A percentile compares a stretch with the other conserved stretches of the same genome.
phyloP scores from a whole-genome alignment of 2,113 vertebrate genomes.

The Psittacula cyanocephala region DNA sequence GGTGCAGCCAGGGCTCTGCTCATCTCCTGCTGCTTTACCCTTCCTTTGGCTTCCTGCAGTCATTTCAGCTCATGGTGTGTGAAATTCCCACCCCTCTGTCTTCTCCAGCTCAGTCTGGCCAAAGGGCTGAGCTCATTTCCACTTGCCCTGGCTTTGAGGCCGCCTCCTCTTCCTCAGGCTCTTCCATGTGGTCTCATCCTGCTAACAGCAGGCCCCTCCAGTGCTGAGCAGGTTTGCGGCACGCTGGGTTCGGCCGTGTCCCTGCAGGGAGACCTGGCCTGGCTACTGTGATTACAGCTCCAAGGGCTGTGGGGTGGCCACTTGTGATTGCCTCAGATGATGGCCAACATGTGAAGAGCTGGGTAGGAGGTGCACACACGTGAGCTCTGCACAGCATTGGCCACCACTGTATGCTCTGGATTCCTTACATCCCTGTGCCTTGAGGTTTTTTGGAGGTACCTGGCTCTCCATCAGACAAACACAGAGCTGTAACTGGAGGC shows the following conservation, averaged over 20 bases:
- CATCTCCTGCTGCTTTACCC: neutral
- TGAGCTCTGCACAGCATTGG: neutral
- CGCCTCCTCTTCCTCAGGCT: neutral
- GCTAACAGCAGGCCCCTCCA: neutral
- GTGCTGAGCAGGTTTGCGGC: neutral
- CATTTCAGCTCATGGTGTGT: neutral
- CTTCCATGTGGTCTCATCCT: neutral
- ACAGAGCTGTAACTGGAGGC: neutral
- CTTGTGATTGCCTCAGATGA: neutral
- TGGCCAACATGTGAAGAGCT: neutral
- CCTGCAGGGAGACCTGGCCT: neutral
- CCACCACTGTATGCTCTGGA: neutral
- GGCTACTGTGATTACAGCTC: neutral
- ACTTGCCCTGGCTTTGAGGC: neutral
- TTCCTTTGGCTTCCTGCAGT: neutral
- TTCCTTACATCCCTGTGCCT: neutral
- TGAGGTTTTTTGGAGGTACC: neutral
- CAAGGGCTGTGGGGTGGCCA: neutral
- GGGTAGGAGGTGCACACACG: neutral
- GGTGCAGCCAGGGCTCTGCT: neutral
- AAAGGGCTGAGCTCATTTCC: neutral
- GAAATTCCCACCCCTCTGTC: neutral
- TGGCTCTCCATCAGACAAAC: neutral
- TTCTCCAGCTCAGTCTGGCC: neutral
- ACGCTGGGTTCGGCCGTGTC: rapidly evolving